Conservation (phyloP, 2,113 vertebrate species). For the Cyanoderma ruficeps region DNA sequence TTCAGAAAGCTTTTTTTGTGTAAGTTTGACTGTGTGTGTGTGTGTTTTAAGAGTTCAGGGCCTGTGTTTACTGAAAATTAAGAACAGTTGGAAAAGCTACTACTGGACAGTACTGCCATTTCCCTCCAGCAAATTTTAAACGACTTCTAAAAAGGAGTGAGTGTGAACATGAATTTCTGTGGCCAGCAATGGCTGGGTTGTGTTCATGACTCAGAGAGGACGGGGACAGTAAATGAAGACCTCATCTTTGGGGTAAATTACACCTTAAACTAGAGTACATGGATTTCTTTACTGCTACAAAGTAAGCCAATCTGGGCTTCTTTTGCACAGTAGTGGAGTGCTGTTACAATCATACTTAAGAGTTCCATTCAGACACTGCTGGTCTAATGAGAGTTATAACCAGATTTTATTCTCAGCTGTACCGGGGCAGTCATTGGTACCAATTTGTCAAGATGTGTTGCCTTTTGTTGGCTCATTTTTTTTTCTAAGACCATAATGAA, state of each 20-base stretch:
- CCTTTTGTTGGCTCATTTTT: constrained; percentile 10
- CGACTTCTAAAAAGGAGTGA: not conserved
- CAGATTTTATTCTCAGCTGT: not conserved
- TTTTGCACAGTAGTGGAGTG: not conserved
- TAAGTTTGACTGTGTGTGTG: not conserved
- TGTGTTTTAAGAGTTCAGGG: constrained; percentile 17
- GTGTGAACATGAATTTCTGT: not conserved
- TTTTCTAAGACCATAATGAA: not conserved
- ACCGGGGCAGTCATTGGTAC: not conserved
- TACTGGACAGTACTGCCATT: not conserved
- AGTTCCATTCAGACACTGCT: not conserved
- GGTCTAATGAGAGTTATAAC: not conserved
- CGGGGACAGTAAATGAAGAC: not conserved
- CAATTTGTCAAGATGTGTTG: not conserved
- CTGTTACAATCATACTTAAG: not conserved
- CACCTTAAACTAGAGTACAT: fast-evolving
- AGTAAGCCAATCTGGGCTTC: not conserved
- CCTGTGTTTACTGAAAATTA: not conserved
- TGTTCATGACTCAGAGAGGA: not conserved
- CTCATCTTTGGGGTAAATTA: not conserved
- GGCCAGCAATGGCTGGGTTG: not conserved
- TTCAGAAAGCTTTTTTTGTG: constrained; percentile 25
- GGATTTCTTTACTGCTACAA: not conserved
- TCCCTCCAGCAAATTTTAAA: not conserved
- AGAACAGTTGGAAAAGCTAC: not conserved